phyloP scores from a whole-genome alignment of 1,140 invertebrate genomes.

The Bombyx mandarina region DNA sequence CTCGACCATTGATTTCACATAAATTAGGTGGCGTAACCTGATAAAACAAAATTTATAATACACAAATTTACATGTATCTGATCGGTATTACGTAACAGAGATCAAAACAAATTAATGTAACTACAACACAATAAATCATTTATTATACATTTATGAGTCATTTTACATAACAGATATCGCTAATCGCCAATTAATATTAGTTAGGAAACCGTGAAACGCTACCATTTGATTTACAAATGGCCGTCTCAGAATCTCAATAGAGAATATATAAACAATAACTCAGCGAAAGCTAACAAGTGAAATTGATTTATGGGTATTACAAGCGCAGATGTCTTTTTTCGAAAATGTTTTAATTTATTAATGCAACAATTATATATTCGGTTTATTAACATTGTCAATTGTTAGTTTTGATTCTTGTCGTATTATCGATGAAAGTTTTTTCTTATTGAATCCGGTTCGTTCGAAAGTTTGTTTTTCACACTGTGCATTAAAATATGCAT shows the following conservation, averaged over 20 bases:
- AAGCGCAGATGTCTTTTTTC: slow-evolving; percentile 47
- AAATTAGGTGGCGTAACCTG: too few species aligned
- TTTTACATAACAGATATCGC: slow-evolving; percentile 17
- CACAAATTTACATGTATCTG: too few species aligned
- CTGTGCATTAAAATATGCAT: too few species aligned
- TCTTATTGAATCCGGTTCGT: too few species aligned
- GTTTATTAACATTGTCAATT: too few species aligned
- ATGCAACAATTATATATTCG: slow-evolving; percentile 58
- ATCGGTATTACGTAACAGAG: not conserved
- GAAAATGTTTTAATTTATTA: slow-evolving; percentile 58
- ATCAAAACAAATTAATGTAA: not conserved
- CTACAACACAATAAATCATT: slow-evolving; percentile 7
- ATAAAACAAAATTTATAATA: too few species aligned
- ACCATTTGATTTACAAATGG: slow-evolving; percentile 43
- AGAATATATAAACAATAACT: slow-evolving; percentile 67
- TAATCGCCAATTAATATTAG: slow-evolving; percentile 31
- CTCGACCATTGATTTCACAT: too few species aligned
- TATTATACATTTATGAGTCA: slow-evolving; percentile 7
- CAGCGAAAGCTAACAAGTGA: slow-evolving; percentile 61
- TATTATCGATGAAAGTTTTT: too few species aligned
- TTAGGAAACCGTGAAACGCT: slow-evolving; percentile 46
- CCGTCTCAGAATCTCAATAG: slow-evolving; percentile 38
- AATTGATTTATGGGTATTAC: slow-evolving; percentile 61
- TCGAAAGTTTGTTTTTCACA: too few species aligned
- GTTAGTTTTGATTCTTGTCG: too few species aligned